These are phyloP conservation scores for Ciconia nigra DNA, from an alignment of 2,797 vertebrate genomes.

Conservation along the genomic window DNA sequence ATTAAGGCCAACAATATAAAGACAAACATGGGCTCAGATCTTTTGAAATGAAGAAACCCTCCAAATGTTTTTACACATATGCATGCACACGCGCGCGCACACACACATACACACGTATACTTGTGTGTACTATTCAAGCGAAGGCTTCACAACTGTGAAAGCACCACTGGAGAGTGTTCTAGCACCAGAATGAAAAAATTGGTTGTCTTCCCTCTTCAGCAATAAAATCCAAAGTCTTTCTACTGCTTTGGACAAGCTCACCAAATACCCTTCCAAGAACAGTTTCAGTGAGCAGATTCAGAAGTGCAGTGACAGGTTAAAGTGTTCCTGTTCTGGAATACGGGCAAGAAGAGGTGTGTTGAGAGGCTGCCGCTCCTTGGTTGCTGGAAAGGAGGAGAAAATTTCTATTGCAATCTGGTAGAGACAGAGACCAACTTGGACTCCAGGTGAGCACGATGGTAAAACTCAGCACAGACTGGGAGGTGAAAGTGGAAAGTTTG, in stretches of 20 bases:
- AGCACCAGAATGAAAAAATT: conserved; percentile 58
- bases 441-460: background rate
- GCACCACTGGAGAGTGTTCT: conserved; percentile 53
- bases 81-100: background rate
- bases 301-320: background rate
- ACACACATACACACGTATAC: background rate
- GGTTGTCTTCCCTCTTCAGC: conserved; percentile 9
- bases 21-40: background rate
- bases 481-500: background rate
- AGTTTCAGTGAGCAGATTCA: background rate
- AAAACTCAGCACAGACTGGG: background rate
- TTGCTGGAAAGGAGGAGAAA: background rate
- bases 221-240: background rate
- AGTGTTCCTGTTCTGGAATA: background rate
- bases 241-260: conserved; percentile 25
- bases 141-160: conserved; percentile 29
- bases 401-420: background rate
- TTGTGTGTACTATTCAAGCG: background rate
- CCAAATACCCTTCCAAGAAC: background rate
- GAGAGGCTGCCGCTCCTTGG: background rate
- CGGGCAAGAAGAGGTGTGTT: background rate
- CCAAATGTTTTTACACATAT: background rate
- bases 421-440: background rate
- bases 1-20: conserved; percentile 55
- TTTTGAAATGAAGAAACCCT: conserved; percentile 44